Conservation (phyloP, 2,113 vertebrate genomes). For the Manacus vitellinus region DNA sequence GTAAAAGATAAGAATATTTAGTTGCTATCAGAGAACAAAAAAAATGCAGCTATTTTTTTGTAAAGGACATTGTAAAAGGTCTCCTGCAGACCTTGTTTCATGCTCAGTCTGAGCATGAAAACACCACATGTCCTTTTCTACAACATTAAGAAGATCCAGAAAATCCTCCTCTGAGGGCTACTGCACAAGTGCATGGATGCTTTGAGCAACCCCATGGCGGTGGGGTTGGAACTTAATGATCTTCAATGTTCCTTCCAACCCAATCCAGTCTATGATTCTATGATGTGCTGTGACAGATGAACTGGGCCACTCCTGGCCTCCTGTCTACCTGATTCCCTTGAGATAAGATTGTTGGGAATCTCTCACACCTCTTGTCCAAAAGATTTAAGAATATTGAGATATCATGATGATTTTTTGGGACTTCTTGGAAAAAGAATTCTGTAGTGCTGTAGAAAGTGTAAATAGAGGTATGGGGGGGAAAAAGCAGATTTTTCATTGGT, state of each 20-base stretch:
- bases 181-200: background rate
- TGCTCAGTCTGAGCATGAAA: background rate
- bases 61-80: background rate
- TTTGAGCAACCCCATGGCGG: background rate
- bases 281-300: background rate
- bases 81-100: background rate
- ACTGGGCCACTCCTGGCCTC: background rate
- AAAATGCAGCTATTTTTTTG: background rate
- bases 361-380: background rate
- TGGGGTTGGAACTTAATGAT: background rate
- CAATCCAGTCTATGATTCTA: background rate
- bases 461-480: background rate
- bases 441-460: background rate
- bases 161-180: background rate
- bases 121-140: background rate
- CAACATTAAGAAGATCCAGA: background rate
- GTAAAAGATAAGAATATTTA: background rate
- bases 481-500: background rate
- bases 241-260: background rate
- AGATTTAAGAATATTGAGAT: background rate
- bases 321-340: background rate
- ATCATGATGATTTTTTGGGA: background rate
- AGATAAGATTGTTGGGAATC: background rate
- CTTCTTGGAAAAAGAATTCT: background rate
- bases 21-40: background rate